phyloP scores from a whole-genome alignment of 1,140 invertebrate genomes.

The silkworm (Bombyx mori) region ASM3026992v2 NC_085131.1:8350001-8350500 shows the following conservation, averaged over 20 bases:
- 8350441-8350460: too few species aligned
- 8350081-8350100: too few species aligned
- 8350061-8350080: too few species aligned
- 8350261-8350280: slow-evolving; percentile 77
- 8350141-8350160: slow-evolving; percentile 45
- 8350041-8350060: too few species aligned
- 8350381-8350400: too few species aligned
- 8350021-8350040: too few species aligned
- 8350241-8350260: slow-evolving; percentile 80
- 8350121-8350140: background rate
- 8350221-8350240: slow-evolving; percentile 85
- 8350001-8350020: too few species aligned
- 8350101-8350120: too few species aligned
- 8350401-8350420: too few species aligned
- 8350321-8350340: slow-evolving; percentile 82
- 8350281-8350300: slow-evolving; percentile 85
- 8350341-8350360: slow-evolving; percentile 86
- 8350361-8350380: slow-evolving; percentile 73
- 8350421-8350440: too few species aligned
- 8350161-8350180: slow-evolving; percentile 80
- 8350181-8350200: slow-evolving; percentile 74
- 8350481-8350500: too few species aligned
- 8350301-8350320: slow-evolving; percentile 78
- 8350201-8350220: slow-evolving; percentile 83
- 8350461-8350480: too few species aligned